Evolutionary conservation across 2,888 invertebrate species (phyloP).

Genomic region (Saturnia japonica): DNA sequence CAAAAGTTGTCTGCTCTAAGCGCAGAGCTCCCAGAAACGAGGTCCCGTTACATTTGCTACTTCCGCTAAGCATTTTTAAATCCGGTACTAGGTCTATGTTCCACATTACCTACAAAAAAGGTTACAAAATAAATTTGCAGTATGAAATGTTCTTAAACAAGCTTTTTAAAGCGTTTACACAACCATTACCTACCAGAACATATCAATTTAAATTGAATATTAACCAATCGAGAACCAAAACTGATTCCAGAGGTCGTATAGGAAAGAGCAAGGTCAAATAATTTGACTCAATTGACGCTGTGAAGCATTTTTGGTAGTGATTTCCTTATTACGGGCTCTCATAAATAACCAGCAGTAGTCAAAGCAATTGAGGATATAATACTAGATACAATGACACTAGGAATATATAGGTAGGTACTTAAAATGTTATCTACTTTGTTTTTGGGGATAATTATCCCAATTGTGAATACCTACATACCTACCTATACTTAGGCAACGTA

Average conservation of each 20-base stretch:
- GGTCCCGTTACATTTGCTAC: too few relatives aligned
- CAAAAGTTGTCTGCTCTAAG: too few relatives aligned
- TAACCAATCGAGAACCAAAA: conserved; percentile 3
- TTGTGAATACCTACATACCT: neutral
- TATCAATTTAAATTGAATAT: neutral
- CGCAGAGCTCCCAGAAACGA: too few relatives aligned
- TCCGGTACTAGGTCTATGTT: too few relatives aligned
- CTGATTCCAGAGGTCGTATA: neutral
- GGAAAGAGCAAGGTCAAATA: neutral
- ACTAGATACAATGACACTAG: neutral
- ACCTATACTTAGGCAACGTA: neutral
- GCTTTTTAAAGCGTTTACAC: too few relatives aligned
- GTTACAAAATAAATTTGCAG: too few relatives aligned
- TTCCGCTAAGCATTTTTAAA: too few relatives aligned
- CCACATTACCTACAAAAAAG: too few relatives aligned
- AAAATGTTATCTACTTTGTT: neutral
- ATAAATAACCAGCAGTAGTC: neutral
- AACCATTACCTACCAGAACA: neutral
- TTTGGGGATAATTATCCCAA: neutral
- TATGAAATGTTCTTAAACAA: too few relatives aligned
- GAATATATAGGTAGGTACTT: neutral
- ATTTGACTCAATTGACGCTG: conserved; percentile 11
- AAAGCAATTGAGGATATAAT: neutral
- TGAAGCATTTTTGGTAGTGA: conserved; percentile 8
- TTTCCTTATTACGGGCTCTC: conserved; percentile 3